Conservation (phyloP, 2,888 invertebrate genomes). For the Drosophila suboccidentalis region DNA sequence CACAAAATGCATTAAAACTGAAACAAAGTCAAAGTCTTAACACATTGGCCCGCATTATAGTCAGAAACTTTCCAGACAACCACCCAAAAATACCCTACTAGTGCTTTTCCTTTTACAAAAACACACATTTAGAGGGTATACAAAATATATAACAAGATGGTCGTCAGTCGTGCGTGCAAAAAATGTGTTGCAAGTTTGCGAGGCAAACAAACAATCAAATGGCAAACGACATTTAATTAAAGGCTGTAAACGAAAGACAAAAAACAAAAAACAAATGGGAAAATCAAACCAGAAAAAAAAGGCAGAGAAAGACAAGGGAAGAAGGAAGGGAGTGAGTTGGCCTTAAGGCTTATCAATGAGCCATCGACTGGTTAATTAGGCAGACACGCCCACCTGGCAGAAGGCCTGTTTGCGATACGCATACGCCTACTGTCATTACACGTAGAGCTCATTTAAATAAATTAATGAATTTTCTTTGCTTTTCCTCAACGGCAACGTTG, state of each 20-base stretch:
- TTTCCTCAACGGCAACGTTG: slow-evolving; percentile 37
- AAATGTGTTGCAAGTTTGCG: slow-evolving; percentile 28
- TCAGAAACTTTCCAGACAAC: background rate
- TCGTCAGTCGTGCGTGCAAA: slow-evolving; percentile 46
- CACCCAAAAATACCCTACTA: background rate
- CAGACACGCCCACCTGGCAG: slow-evolving; percentile 54
- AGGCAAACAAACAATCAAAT: slow-evolving; percentile 66
- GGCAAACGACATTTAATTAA: slow-evolving; percentile 75
- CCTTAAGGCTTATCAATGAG: slow-evolving; percentile 60
- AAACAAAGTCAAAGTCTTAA: no score
- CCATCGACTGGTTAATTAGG: slow-evolving; percentile 66
- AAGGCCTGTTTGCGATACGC: slow-evolving; percentile 15
- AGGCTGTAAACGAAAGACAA: slow-evolving; percentile 34
- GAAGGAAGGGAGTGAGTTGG: background rate
- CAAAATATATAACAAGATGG: slow-evolving; percentile 25
- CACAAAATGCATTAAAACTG: no score
- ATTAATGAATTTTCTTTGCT: slow-evolving; percentile 72
- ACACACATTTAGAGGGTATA: slow-evolving; percentile 17
- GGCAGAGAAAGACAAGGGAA: background rate
- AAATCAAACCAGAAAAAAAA: background rate
- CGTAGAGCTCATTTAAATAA: slow-evolving; percentile 76
- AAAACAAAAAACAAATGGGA: slow-evolving; percentile 3
- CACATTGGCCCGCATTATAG: no score
- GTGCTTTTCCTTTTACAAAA: background rate
- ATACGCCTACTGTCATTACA: slow-evolving; percentile 68